Conservation (phyloP, 2,888 invertebrate genomes). For the Epinotia nisella region DNA sequence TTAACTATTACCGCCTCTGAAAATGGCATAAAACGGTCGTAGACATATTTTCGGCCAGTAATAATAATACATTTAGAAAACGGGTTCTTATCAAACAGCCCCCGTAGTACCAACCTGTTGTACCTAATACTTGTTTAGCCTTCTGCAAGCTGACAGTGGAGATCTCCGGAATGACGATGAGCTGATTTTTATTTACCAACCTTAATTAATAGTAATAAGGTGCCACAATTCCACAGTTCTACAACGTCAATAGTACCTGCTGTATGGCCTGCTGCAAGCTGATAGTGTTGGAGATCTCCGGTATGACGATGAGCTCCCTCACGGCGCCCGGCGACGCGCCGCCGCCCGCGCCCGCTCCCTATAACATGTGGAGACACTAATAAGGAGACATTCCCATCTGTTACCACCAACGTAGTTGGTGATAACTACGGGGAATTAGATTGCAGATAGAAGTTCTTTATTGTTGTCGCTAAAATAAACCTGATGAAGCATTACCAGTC, state of each 20-base stretch:
- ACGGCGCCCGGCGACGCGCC: conserved; percentile 68
- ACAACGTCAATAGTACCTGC: conserved; percentile 60
- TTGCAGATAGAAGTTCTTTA: too few relatives aligned
- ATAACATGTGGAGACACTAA: conserved; percentile 21
- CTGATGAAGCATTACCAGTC: too few relatives aligned
- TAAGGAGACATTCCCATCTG: not conserved
- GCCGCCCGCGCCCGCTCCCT: conserved; percentile 65
- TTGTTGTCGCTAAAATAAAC: too few relatives aligned
- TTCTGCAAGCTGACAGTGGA: conserved; percentile 77
- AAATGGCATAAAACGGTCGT: too few relatives aligned
- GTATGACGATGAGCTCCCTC: conserved; percentile 80
- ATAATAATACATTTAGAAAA: too few relatives aligned
- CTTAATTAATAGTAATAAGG: too few relatives aligned
- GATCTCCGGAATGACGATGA: conserved; percentile 80
- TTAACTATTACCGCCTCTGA: too few relatives aligned
- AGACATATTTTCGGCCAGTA: too few relatives aligned
- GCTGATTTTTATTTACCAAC: conserved; percentile 37
- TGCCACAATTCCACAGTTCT: too few relatives aligned
- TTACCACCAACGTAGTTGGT: not conserved
- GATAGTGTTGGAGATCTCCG: conserved; percentile 74
- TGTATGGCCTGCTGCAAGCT: conserved; percentile 81
- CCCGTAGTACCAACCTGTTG: conserved; percentile 73
- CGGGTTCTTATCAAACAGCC: too few relatives aligned
- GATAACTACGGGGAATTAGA: not conserved
- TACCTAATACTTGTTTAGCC: too few relatives aligned